A percentile compares a stretch with the other conserved stretches of the same genome.
Evolutionary conservation across 2,797 vertebrate genomes (phyloP).

Genomic region (Delichon dasypus): DNA sequence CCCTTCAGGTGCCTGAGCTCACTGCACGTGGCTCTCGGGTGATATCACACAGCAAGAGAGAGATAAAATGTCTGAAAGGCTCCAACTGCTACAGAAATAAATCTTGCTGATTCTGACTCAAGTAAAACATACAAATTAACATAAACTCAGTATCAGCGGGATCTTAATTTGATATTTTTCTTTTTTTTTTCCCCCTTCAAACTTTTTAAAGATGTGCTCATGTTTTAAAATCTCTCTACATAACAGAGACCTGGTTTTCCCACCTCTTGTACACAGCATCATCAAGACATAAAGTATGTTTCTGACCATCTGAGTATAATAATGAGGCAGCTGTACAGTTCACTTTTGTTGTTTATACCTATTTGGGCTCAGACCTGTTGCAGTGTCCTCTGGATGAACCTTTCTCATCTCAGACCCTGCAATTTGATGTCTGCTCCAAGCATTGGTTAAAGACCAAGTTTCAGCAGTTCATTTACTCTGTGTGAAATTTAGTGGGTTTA

Average conservation of each 20-base stretch:
- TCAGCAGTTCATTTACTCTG: constrained; percentile 42
- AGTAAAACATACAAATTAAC: constrained; percentile 21
- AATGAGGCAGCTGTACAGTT: constrained; percentile 56
- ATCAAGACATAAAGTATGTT: constrained; percentile 17
- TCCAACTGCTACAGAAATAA: constrained; percentile 30
- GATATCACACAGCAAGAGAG: not conserved
- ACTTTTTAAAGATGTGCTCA: not conserved
- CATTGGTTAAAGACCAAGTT: constrained; percentile 56
- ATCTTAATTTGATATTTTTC: constrained; percentile 29
- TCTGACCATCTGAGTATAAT: constrained; percentile 61
- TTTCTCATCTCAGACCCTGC: constrained; percentile 45
- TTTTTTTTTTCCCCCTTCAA: not conserved
- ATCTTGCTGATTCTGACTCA: constrained; percentile 46
- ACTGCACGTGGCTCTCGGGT: not conserved
- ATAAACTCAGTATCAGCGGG: constrained; percentile 33
- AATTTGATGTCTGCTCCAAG: constrained; percentile 56
- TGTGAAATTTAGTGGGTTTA: constrained; percentile 50
- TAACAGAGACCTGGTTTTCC: not conserved
- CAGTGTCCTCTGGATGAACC: constrained; percentile 46
- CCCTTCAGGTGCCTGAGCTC: not conserved
- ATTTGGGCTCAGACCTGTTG: constrained; percentile 35
- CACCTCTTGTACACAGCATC: not conserved
- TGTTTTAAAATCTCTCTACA: not conserved
- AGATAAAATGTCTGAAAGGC: not conserved
- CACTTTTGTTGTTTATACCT: constrained; percentile 53